Percentiles rank a stretch among this genome's conserved stretches.
Evolutionary conservation across 2,113 vertebrate species (phyloP).

Genomic region (Plectropomus leopardus): DNA sequence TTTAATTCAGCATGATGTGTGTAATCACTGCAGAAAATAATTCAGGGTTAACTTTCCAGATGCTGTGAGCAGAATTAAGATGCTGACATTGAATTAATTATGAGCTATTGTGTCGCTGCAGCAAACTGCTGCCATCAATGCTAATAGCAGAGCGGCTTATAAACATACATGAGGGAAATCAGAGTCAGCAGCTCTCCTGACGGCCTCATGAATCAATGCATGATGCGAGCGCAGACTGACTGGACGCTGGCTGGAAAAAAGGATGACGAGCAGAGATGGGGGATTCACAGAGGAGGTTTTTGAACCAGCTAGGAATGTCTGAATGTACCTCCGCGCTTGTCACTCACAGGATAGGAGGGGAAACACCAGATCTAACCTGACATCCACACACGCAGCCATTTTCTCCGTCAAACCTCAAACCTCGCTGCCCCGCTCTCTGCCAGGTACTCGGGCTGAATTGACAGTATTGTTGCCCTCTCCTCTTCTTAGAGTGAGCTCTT

Average conservation of each 20-base stretch:
- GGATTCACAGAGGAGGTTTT: conserved; percentile 12
- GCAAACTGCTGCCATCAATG: conserved; percentile 39
- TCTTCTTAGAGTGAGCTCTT: not conserved
- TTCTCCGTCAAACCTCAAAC: conserved; percentile 25
- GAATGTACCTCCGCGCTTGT: conserved; percentile 20
- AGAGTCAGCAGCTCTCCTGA: conserved; percentile 37
- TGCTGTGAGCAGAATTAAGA: conserved; percentile 27
- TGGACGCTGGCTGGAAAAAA: conserved; percentile 2
- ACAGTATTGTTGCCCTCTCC: not conserved
- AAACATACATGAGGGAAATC: conserved; percentile 10
- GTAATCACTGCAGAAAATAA: conserved; percentile 15
- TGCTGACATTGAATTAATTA: conserved; percentile 49
- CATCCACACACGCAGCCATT: conserved; percentile 24
- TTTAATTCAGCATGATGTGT: not conserved
- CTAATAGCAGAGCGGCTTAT: conserved; percentile 19
- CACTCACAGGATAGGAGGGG: conserved; percentile 9
- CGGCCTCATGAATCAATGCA: conserved; percentile 50
- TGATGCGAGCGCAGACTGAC: conserved; percentile 11
- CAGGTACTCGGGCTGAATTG: not conserved
- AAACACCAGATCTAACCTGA: conserved; percentile 25
- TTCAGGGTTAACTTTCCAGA: conserved; percentile 8
- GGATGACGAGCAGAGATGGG: conserved; percentile 19
- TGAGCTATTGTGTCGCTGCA: conserved; percentile 29
- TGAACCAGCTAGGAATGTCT: conserved; percentile 13
- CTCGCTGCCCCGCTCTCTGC: not conserved